phyloP scores from a whole-genome alignment of 2,797 vertebrate species.

The Malacoraja senta region DNA sequence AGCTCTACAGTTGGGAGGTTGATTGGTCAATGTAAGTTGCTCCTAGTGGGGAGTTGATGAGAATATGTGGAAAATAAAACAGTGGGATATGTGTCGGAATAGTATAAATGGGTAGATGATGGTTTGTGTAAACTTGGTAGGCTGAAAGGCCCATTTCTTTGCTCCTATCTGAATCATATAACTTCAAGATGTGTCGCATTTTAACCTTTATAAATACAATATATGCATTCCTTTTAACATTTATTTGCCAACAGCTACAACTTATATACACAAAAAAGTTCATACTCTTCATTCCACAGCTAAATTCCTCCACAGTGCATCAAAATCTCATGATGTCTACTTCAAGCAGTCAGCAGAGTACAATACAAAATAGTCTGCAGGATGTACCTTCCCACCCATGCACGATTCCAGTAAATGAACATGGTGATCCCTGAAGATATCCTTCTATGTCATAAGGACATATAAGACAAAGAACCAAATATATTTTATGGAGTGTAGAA shows the following conservation, averaged over 20 bases:
- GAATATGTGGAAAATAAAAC: too few species aligned
- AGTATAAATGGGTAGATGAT: too few species aligned
- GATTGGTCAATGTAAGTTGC: too few species aligned
- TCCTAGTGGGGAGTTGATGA: too few species aligned
- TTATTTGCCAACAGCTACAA: constrained; percentile 33
- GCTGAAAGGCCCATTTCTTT: too few species aligned
- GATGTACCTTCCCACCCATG: background rate
- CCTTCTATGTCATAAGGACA: too few species aligned
- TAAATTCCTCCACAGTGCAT: background rate
- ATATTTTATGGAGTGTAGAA: background rate
- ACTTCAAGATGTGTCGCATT: background rate
- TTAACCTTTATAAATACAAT: background rate
- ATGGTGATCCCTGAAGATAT: background rate
- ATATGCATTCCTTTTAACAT: constrained; percentile 1
- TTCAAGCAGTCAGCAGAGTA: constrained; percentile 4
- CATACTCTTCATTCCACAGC: constrained; percentile 13
- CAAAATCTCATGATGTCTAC: background rate
- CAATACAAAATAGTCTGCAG: background rate
- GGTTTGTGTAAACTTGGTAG: too few species aligned
- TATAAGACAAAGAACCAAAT: background rate
- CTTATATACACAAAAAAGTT: background rate
- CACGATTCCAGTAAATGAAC: background rate
- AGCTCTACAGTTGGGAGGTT: too few species aligned
- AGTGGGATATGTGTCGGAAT: too few species aligned
- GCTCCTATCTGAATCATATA: background rate